Evolutionary conservation across 2,113 vertebrate genomes (phyloP).

Genomic region (Anhinga rufa): DNA sequence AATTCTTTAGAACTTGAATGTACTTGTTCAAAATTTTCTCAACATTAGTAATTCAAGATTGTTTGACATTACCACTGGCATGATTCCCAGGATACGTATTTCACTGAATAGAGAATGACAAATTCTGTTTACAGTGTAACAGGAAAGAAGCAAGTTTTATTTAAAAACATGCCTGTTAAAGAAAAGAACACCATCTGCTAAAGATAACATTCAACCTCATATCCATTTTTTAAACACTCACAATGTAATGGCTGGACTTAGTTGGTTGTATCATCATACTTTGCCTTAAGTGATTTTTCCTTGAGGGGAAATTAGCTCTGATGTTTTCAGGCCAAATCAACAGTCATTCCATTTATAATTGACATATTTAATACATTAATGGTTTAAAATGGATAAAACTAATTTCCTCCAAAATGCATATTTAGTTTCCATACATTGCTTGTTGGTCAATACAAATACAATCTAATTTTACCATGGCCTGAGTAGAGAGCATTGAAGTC

Average conservation of each 20-base stretch:
- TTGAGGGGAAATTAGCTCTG: constrained; percentile 50
- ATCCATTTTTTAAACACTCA: constrained; percentile 54
- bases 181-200: constrained; percentile 58
- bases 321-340: constrained; percentile 28
- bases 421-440: constrained; percentile 43
- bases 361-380: constrained; percentile 49
- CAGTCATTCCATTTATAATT: constrained; percentile 30
- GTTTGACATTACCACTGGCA: constrained; percentile 52
- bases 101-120: constrained; percentile 40
- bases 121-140: constrained; percentile 57
- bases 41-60: constrained; percentile 50
- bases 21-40: constrained; percentile 46
- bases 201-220: constrained; percentile 59
- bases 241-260: constrained; percentile 25
- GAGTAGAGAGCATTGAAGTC: neutral
- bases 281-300: constrained; percentile 33
- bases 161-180: constrained; percentile 61
- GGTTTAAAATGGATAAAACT: constrained; percentile 14
- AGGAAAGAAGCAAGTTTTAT: constrained; percentile 61
- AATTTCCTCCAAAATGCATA: constrained; percentile 32
- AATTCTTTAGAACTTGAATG: neutral
- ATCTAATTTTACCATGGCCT: neutral
- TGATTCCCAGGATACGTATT: constrained; percentile 47
- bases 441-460: constrained; percentile 56
- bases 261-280: neutral